Conservation (phyloP, 2,113 vertebrate species). For the Mohoua ochrocephala region DNA sequence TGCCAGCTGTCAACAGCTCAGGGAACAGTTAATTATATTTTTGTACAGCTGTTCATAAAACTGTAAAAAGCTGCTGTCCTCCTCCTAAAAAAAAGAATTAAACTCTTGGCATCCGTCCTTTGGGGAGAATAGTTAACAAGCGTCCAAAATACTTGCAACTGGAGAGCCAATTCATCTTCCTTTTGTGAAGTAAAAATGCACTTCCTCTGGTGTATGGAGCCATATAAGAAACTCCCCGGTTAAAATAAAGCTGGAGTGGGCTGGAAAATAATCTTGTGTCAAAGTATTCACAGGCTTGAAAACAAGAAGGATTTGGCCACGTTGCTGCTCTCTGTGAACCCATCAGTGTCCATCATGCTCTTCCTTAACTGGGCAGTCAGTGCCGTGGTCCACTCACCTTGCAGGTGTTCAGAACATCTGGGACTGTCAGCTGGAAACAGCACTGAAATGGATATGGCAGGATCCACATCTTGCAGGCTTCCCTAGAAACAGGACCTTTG, state of each 20-base stretch:
- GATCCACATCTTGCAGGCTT: not conserved
- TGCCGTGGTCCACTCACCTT: not conserved
- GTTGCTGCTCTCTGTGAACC: not conserved
- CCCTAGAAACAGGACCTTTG: not conserved
- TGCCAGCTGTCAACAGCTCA: constrained; percentile 41
- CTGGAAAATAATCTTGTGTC: not conserved
- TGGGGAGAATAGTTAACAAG: not conserved
- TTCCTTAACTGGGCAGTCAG: not conserved
- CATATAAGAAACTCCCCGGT: not conserved
- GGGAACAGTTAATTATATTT: constrained; percentile 38
- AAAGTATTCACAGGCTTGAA: not conserved
- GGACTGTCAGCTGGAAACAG: not conserved
- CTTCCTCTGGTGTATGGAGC: not conserved
- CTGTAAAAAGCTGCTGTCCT: not conserved
- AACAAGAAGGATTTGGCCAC: not conserved
- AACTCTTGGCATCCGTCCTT: not conserved
- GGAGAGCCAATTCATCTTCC: not conserved
- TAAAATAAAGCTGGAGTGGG: not conserved
- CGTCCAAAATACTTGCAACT: not conserved
- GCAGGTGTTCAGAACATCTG: not conserved
- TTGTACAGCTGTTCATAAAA: constrained; percentile 32
- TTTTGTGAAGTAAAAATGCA: not conserved
- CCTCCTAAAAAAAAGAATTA: not conserved
- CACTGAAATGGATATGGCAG: not conserved
- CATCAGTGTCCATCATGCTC: not conserved